A percentile compares a stretch with the other conserved stretches of the same genome.
These are phyloP conservation scores for Ganaspis brasiliensis DNA, from an alignment of 2,888 invertebrate species.

Conservation along the genomic window DNA sequence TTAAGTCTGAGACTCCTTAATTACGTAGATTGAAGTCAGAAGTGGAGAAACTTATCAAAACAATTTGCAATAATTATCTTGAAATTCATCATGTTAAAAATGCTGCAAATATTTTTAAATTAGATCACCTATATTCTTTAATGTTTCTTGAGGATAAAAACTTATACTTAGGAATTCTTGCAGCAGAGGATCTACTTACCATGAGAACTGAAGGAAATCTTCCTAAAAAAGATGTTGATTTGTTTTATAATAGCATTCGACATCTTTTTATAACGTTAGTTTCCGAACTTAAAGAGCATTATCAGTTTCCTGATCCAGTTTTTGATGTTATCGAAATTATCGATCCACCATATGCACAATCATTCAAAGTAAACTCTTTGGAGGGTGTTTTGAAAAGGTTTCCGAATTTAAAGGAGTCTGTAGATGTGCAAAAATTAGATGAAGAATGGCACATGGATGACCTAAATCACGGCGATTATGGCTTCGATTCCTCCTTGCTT, in stretches of 20 bases:
- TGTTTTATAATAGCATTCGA: slow-evolving; percentile 10
- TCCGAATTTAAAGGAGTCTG: neutral
- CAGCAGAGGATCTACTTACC: neutral
- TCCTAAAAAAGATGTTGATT: neutral
- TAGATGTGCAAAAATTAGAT: neutral
- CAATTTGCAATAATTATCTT: slow-evolving; percentile 47
- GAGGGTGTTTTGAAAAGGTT: neutral
- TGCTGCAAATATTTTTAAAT: neutral
- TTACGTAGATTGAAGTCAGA: slow-evolving; percentile 57
- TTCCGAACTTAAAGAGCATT: neutral
- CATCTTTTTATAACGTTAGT: neutral
- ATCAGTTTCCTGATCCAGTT: slow-evolving; percentile 16
- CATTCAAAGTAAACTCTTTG: neutral
- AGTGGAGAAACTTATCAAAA: slow-evolving; percentile 60
- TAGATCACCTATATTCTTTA: slow-evolving; percentile 21
- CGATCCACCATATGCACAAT: neutral
- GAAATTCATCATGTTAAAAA: slow-evolving; percentile 18
- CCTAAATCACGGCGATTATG: neutral
- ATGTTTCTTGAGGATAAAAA: slow-evolving; percentile 1
- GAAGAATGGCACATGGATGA: neutral
- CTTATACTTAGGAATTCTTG: slow-evolving; percentile 17
- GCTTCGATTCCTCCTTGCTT: neutral
- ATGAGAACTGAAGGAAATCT: neutral
- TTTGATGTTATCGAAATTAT: neutral
- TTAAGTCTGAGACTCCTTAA: slow-evolving; percentile 63